Evolutionary conservation across 2,888 invertebrate species (phyloP), one percentile per base, ranked within the genome.

Genomic region (Isoperla grammatica): DNA sequence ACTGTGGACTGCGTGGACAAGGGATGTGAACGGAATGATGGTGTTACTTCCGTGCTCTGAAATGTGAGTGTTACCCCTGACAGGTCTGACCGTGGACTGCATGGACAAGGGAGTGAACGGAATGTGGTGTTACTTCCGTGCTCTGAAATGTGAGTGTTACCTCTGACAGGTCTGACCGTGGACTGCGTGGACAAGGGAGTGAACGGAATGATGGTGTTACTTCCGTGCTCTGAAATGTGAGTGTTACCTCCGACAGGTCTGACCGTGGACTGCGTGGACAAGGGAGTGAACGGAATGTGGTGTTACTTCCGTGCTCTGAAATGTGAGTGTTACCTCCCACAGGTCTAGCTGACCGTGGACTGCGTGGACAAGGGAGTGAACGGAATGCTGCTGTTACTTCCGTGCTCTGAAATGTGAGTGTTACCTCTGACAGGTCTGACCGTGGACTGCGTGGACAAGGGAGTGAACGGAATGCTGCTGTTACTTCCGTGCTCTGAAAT

Each of bases 291-390:
- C 70, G 84, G 84, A 13, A 71, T 72, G 62, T n/a, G n/a, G n/a
- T n/a, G n/a, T n/a, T n/a, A n/a, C n/a, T n/a, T n/a, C n/a, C n/a
- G n/a, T n/a, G n/a, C n/a, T n/a, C n/a, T 29, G 8, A 19, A 20
- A 4, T 6, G 17, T 48, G 3, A 8, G 8, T 29, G 15, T 29
- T 63, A 56, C 56, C 19, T 61, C 23, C 63, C 65, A 2, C 65
- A 81, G 84, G 83, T 61, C 69, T 84, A 43, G 77, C 73, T 53
- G n/a, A n/a, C n/a, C n/a, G 74, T 84, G 22, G 82, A 83, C 63
- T 75, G 80, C 37, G 75, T 77, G 29, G 81, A 80, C 64, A 78
- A 78, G 64, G 81, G 80, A 2, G 72, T 78, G 49, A 82, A 82
- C 70, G 84, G 84, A 13, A 71, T 72, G 62, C 68, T 72, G 53